phyloP scores from a whole-genome alignment of 2,888 invertebrate species.

The Chironomus tentans region DNA sequence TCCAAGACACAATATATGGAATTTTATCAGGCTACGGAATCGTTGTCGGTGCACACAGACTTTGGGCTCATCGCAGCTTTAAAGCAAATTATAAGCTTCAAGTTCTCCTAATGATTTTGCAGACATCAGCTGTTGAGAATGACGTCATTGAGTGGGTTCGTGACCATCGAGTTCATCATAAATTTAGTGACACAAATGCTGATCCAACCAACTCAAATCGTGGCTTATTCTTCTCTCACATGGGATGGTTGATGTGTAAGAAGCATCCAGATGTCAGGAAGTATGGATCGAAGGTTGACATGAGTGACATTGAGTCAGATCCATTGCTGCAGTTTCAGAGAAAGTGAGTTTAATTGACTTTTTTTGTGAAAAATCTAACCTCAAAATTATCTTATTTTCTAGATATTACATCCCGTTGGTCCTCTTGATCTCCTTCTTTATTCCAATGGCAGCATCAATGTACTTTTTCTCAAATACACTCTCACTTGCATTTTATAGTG shows the following conservation, averaged over 20 bases:
- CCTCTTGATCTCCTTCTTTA: constrained; percentile 43
- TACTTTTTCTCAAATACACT: neutral
- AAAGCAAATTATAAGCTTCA: neutral
- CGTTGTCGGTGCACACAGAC: neutral
- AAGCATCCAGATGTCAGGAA: constrained; percentile 71
- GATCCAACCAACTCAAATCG: constrained; percentile 76
- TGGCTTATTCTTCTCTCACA: constrained; percentile 83
- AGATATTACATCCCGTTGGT: constrained; percentile 55
- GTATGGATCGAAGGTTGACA: constrained; percentile 66
- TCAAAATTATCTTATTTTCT: constrained; percentile 24
- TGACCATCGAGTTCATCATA: constrained; percentile 68
- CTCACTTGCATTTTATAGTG: neutral
- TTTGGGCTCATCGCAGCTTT: constrained; percentile 9
- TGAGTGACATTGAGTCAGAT: constrained; percentile 66
- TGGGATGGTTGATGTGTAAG: constrained; percentile 76
- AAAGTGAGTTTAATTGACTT: no score
- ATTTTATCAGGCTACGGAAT: neutral
- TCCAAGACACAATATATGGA: neutral
- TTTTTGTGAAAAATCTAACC: no score
- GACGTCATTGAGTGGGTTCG: constrained; percentile 53
- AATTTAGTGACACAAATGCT: constrained; percentile 74
- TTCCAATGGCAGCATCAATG: neutral
- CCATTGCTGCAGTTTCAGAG: constrained; percentile 64
- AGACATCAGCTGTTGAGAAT: constrained; percentile 42
- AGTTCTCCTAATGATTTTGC: neutral